Percentiles rank a stretch among this genome's conserved stretches.
phyloP scores from a whole-genome alignment of 2,888 invertebrate species.

The Gymnosoma rotundatum region DNA sequence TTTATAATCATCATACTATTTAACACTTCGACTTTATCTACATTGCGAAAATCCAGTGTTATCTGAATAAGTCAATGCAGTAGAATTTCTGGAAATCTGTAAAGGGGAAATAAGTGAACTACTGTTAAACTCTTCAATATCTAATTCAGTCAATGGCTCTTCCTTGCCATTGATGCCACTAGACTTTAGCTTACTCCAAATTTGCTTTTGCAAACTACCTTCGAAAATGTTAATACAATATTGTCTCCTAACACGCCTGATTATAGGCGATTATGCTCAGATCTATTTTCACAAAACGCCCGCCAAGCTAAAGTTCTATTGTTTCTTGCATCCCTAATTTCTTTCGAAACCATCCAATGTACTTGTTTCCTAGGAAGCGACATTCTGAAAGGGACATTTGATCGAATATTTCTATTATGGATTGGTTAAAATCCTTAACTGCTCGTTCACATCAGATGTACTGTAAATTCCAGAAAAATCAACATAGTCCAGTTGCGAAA shows the following conservation, averaged over 20 bases:
- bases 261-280: background rate
- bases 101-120: background rate
- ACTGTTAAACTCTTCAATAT: background rate
- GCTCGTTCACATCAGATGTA: background rate
- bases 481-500: background rate
- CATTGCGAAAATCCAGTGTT: background rate
- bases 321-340: background rate
- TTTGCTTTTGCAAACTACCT: background rate
- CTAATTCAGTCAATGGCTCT: background rate
- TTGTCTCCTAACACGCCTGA: background rate
- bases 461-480: background rate
- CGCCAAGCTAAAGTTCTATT: constrained; percentile 1
- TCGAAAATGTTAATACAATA: background rate
- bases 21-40: background rate
- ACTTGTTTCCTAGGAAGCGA: background rate
- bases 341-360: background rate
- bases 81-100: background rate
- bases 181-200: background rate
- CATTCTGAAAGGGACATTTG: background rate
- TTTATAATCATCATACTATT: background rate
- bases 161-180: background rate
- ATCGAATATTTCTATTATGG: background rate
- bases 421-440: background rate
- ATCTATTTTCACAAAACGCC: background rate
- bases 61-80: background rate